These are phyloP conservation scores for Agriotes lineatus DNA, from an alignment of 2,888 invertebrate genomes.

Conservation along the genomic window DNA sequence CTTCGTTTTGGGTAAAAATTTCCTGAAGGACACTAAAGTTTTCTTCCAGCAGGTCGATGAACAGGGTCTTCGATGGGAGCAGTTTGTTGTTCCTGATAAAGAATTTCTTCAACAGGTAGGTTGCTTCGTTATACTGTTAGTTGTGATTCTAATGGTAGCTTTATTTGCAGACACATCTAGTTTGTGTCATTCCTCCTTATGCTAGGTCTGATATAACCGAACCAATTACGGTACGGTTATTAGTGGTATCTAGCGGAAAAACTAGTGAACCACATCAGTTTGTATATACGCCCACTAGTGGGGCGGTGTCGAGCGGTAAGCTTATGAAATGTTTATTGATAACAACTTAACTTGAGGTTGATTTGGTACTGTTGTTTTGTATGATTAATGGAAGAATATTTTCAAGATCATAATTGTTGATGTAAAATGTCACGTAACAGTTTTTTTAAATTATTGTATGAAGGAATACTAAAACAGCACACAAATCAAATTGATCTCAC, in stretches of 20 bases:
- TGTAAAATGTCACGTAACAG: no score
- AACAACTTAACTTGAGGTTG: constrained; percentile 51
- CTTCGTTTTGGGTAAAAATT: constrained; percentile 92
- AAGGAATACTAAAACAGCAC: constrained; percentile 52
- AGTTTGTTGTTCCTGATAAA: constrained; percentile 86
- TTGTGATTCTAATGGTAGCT: no score
- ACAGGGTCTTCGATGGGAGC: constrained; percentile 79
- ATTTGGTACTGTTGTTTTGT: constrained; percentile 58
- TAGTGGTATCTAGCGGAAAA: constrained; percentile 87
- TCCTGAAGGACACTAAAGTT: constrained; percentile 89
- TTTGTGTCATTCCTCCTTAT: constrained; percentile 86
- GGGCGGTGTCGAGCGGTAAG: constrained; percentile 65
- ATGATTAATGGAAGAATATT: no score
- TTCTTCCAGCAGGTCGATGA: constrained; percentile 76
- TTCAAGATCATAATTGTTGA: no score
- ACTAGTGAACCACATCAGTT: constrained; percentile 88
- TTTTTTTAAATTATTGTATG: no score
- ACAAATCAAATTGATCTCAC: constrained; percentile 55
- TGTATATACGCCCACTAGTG: constrained; percentile 78
- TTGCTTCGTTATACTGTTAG: no score
- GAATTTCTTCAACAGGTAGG: constrained; percentile 90
- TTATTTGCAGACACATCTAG: constrained; percentile 85
- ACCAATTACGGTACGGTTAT: constrained; percentile 80
- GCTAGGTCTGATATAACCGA: constrained; percentile 76
- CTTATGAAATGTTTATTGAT: constrained; percentile 50